These are phyloP conservation scores for Conomelus anceps DNA, from an alignment of 2,888 invertebrate genomes.

Conservation along the genomic window DNA sequence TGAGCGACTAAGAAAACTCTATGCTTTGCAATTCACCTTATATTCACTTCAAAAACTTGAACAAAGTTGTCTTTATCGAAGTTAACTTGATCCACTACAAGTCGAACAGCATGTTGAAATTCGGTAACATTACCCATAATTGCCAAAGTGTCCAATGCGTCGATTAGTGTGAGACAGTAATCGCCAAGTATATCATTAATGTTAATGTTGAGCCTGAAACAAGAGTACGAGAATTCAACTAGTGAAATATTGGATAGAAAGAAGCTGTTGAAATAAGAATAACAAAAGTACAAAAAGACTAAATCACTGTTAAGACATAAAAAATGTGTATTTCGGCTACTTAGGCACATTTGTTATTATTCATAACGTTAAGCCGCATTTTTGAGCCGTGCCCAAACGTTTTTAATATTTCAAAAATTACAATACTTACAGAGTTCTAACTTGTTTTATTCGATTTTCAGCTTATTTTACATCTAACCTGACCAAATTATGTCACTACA, in stretches of 20 bases:
- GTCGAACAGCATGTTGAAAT: slow-evolving; percentile 50
- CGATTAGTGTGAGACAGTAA: slow-evolving; percentile 53
- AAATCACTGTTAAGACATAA: background rate
- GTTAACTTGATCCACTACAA: slow-evolving; percentile 49
- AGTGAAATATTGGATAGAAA: background rate
- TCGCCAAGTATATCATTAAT: slow-evolving; percentile 60
- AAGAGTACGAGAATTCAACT: slow-evolving; percentile 4
- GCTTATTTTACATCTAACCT: no score
- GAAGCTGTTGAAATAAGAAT: no score
- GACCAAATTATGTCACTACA: no score
- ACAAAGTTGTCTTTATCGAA: slow-evolving; percentile 55
- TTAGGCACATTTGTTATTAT: background rate
- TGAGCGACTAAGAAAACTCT: no score
- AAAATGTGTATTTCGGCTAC: background rate
- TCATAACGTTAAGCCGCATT: no score
- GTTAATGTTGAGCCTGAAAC: slow-evolving; percentile 53
- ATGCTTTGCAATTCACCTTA: slow-evolving; percentile 44
- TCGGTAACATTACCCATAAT: slow-evolving; percentile 52
- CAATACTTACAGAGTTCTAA: no score
- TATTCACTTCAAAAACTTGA: slow-evolving; percentile 59
- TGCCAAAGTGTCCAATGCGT: slow-evolving; percentile 53
- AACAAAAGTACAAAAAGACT: no score
- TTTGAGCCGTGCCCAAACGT: no score
- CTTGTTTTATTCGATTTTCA: no score
- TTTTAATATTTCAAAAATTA: no score